A percentile compares a stretch with the other conserved stretches of the same genome.
Evolutionary conservation across 2,888 invertebrate species (phyloP).

Genomic region (Harpalus rubripes): DNA sequence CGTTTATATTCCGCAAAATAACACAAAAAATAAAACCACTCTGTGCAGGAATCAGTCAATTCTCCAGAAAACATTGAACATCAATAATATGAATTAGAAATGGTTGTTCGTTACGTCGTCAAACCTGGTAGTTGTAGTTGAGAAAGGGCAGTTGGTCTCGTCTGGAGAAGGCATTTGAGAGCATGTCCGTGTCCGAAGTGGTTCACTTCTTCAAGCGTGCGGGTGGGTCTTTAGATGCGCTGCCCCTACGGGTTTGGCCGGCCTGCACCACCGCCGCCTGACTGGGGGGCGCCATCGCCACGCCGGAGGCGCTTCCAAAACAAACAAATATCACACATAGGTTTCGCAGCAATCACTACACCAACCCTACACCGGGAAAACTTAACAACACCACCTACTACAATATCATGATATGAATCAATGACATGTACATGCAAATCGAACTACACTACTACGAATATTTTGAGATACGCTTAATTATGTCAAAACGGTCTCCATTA

Average conservation of each 20-base stretch:
- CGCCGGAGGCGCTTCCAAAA: conserved; percentile 79
- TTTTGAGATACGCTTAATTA: neutral
- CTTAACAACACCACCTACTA: neutral
- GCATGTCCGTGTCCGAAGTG: neutral
- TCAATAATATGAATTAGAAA: conserved; percentile 51
- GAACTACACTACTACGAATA: neutral
- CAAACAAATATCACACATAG: conserved; percentile 77
- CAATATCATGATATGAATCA: neutral
- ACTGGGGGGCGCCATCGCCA: conserved; percentile 80
- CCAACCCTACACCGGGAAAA: conserved; percentile 59
- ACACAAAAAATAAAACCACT: conserved; percentile 47
- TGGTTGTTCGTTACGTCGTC: conserved; percentile 9
- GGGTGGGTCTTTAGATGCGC: conserved; percentile 76
- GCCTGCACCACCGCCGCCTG: conserved; percentile 80
- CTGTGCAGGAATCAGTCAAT: conserved; percentile 37
- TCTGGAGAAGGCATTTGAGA: conserved; percentile 14
- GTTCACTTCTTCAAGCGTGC: conserved; percentile 75
- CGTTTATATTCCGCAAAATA: conserved; percentile 41
- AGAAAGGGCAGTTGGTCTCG: conserved; percentile 47
- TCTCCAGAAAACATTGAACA: conserved; percentile 56
- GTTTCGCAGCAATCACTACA: conserved; percentile 71
- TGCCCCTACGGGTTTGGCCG: conserved; percentile 79
- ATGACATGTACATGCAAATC: neutral
- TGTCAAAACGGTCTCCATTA: neutral
- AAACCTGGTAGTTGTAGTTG: conserved; percentile 28